Base-by-base conservation (phyloP, 2,888 invertebrate genomes). In the Gerris lacustris region DNA sequence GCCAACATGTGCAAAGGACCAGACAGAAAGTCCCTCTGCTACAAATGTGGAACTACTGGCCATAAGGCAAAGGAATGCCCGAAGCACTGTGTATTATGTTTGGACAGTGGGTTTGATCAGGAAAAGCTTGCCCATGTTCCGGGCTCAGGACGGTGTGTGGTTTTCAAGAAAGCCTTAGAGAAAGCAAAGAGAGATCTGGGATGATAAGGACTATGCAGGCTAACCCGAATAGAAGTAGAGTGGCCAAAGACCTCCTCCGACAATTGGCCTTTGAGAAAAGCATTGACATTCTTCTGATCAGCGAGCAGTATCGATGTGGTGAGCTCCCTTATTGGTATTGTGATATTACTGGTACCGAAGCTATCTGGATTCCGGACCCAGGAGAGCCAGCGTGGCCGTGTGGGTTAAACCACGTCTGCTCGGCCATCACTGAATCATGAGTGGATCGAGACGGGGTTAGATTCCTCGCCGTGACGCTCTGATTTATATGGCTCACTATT, bases 241-340 rank as follows among this genome's bases (percentile, higher is more conserved):
- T 70, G 6, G 74, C 75, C 0, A 43, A 75, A 15, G 67, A 73
- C 11, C 72, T 76, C 0, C 67, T 74, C 6, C 15, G 44, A 5
- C 75, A 75, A 64, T 67, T 73, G 1, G 66, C 47, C 0, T 9
- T 69, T 68, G 69, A 69, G 70, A 67, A 70, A 6, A 44, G 68
- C 11, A 70, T 70, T 6, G 73, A 73, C 63, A 17, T 73, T 47
- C 18, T 74, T 6, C 47, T 76, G n/a, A 67, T 74, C 62, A 72
- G 74, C 66, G 76, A 76, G n/a, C 76, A 75, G 66, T 75, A 76
- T 66, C 47, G 68, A 45, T 55, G 69, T 43, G 69, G 55, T 17
- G 45, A 71, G 2, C 43, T 11, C 43, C 66, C 18, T 5, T 11
- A 31, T 6, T 75, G 75, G 75, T 69, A 63, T 64, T 17, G 69